Evolutionary conservation across 1,140 invertebrate species (phyloP).

Genomic region (Hycleus phaleratus): DNA sequence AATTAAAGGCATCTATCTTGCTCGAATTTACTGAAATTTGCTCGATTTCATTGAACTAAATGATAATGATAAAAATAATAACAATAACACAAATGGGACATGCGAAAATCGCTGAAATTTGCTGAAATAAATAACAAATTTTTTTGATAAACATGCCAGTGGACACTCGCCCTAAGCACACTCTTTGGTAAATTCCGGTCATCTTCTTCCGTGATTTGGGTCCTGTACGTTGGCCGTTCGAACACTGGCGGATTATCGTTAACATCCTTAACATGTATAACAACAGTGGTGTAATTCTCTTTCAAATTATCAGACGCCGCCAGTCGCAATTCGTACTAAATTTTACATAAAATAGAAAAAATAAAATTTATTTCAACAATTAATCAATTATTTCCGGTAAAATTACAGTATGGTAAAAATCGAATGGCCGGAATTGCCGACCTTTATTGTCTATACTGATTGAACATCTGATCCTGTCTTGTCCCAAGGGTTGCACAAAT

Average conservation of each 20-base stretch:
- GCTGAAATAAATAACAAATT: not conserved
- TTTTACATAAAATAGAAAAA: slow-evolving; percentile 19
- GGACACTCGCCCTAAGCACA: slow-evolving; percentile 67
- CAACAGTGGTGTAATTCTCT: slow-evolving; percentile 91
- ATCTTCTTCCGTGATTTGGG: slow-evolving; percentile 92
- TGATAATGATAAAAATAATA: not conserved
- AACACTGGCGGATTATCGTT: slow-evolving; percentile 84
- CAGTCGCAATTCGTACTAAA: slow-evolving; percentile 82
- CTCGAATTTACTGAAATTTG: too few species aligned
- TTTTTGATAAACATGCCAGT: not conserved
- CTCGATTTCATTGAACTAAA: too few species aligned
- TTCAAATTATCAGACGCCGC: slow-evolving; percentile 92
- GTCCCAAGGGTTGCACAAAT: slow-evolving; percentile 10
- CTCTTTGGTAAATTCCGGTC: slow-evolving; percentile 89
- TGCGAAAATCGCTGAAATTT: not conserved
- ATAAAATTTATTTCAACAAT: too few species aligned
- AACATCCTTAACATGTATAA: slow-evolving; percentile 92
- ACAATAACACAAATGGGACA: not conserved
- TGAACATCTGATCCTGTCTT: slow-evolving; percentile 4
- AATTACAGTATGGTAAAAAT: too few species aligned
- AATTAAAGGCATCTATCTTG: too few species aligned
- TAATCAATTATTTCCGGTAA: too few species aligned
- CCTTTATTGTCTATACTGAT: slow-evolving; percentile 10
- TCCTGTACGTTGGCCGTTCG: slow-evolving; percentile 87
- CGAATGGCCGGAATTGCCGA: too few species aligned